phyloP scores from a whole-genome alignment of 2,888 invertebrate genomes.

The Euproctis similis region DNA sequence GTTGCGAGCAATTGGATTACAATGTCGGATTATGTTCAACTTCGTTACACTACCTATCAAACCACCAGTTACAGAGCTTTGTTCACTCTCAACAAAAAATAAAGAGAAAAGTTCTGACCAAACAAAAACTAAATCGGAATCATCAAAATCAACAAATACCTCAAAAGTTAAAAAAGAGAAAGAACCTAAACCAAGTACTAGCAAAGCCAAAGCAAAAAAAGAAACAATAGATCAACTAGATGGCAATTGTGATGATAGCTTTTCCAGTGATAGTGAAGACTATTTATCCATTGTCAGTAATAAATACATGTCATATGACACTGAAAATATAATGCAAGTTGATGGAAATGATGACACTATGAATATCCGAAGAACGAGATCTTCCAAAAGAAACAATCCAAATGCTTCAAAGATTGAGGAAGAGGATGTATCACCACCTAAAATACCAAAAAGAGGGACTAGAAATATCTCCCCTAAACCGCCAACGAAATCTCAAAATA shows the following conservation, averaged over 20 bases:
- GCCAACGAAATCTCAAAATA: constrained; percentile 3
- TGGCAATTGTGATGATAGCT: constrained; percentile 66
- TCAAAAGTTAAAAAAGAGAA: constrained; percentile 14
- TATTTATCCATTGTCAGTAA: constrained; percentile 49
- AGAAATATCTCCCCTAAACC: constrained; percentile 7
- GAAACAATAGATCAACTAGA: constrained; percentile 71
- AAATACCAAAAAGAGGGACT: constrained; percentile 32
- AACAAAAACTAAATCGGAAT: neutral
- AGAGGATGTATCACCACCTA: constrained; percentile 51
- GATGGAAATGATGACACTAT: constrained; percentile 31
- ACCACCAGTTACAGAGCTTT: constrained; percentile 78
- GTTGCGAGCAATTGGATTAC: constrained; percentile 86
- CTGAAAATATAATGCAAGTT: constrained; percentile 32
- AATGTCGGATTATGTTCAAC: constrained; percentile 87
- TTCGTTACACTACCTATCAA: constrained; percentile 85
- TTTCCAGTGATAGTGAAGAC: constrained; percentile 32
- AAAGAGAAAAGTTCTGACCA: constrained; percentile 29
- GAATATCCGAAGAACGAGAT: constrained; percentile 27
- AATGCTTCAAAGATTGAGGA: constrained; percentile 18
- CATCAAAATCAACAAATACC: constrained; percentile 7
- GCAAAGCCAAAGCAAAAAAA: constrained; percentile 25
- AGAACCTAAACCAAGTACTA: constrained; percentile 14
- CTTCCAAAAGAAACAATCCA: constrained; percentile 30
- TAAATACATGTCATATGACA: constrained; percentile 27
- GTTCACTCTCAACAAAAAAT: constrained; percentile 72